Evolutionary conservation across 2,888 invertebrate genomes (phyloP), one percentile per base, ranked within the genome.

Genomic region (Drosophila tripunctata): DNA sequence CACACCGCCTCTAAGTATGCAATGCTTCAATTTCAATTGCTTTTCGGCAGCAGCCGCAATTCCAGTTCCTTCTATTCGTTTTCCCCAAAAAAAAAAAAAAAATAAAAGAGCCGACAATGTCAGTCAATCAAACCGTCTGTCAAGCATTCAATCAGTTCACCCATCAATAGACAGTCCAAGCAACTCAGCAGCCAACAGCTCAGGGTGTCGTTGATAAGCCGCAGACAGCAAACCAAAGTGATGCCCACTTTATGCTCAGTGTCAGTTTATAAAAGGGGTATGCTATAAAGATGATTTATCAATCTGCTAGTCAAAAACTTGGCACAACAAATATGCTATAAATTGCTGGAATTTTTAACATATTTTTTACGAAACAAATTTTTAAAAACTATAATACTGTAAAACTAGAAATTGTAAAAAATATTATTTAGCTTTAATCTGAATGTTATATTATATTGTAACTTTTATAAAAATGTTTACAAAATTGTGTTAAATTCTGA

Each of bases 81-180:
- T 15, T 14, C 1, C 4, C 36, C 10, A 2, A 10, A 8, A 7
- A 8, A 27, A 27, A 27, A 27, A 2, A 21, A 21, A 21, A 21
- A 4, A 21, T 4, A 21, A 27, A 36, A 19, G 27, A 35, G 36
- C 38, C 61, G 58, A 60, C 45, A 56, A 54, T 50, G 48, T 44
- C 70, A 54, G 56, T 64, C 74, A 62, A 40, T 43, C 31, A 17
- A 56, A 62, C 75, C 64, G 54, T 43, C 7, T 33, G 62, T 66
- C 60, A 55, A 56, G 64, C 67, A 62, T 50, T 69, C 51, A 71
- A 44, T 70, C 64, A 44, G 54, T 27, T 27, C 33, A 22, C 21
- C 54, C 50, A 45, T 62, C 70, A 78, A 52, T 71, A 50, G 52
- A 38, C 52, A 15, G 38, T 63, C 58, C 63, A 52, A 41, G 48